These are phyloP conservation scores for Portevinia maculata DNA, from an alignment of 2,888 invertebrate genomes.

Conservation along the genomic window DNA sequence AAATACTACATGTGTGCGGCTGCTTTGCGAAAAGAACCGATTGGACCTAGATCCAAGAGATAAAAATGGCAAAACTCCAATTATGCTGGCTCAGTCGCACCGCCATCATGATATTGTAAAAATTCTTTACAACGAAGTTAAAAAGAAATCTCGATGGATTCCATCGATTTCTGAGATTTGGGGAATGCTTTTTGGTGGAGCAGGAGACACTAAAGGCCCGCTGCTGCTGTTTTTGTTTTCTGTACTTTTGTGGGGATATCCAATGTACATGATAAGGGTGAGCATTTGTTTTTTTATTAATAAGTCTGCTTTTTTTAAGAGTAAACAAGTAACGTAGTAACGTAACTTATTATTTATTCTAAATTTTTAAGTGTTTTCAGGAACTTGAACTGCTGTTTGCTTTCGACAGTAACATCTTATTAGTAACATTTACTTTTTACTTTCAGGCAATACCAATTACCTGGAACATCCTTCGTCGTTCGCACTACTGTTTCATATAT, in stretches of 20 bases:
- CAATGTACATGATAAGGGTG: conserved; percentile 94
- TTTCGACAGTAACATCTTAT: too few species aligned
- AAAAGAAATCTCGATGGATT: conserved; percentile 92
- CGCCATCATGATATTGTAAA: conserved; percentile 93
- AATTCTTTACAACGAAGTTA: conserved; percentile 91
- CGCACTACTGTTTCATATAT: conserved; percentile 95
- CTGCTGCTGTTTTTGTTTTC: conserved; percentile 93
- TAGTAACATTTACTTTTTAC: conserved; percentile 76
- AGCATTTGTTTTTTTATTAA: conserved; percentile 75
- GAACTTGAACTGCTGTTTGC: too few species aligned
- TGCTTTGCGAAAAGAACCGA: conserved; percentile 95
- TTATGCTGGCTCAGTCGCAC: conserved; percentile 94
- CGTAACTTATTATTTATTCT: too few species aligned
- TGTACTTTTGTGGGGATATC: conserved; percentile 95
- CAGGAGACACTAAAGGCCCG: conserved; percentile 95
- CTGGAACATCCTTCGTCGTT: conserved; percentile 93
- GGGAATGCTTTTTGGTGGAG: conserved; percentile 94
- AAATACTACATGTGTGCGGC: conserved; percentile 92
- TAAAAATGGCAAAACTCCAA: conserved; percentile 95
- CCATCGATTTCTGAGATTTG: conserved; percentile 94
- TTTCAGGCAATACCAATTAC: conserved; percentile 92
- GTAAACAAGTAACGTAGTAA: too few species aligned
- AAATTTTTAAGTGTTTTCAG: too few species aligned
- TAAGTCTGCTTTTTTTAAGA: background rate
- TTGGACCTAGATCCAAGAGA: conserved; percentile 93